Percentiles rank a stretch among this genome's conserved stretches.
Conservation (phyloP, 2,888 invertebrate species). For the Hirudinaria manillensis region DNA sequence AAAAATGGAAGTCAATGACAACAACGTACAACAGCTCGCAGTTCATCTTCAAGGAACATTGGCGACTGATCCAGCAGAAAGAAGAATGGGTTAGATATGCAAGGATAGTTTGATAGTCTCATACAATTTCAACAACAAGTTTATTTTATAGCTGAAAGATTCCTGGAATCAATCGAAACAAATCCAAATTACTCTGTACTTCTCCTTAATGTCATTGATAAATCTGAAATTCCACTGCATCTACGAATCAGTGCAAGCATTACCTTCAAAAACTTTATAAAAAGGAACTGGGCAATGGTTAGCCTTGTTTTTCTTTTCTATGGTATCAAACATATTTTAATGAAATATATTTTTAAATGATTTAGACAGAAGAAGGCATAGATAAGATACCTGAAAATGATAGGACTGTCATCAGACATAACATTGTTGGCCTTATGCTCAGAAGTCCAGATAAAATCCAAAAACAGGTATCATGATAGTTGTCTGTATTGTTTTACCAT, state of each 20-base stretch:
- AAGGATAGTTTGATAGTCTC: not conserved
- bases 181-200: conserved; percentile 85
- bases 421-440: conserved; percentile 86
- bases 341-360: not conserved
- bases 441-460: conserved; percentile 83
- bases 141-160: conserved; percentile 68
- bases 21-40: conserved; percentile 70
- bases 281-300: conserved; percentile 75
- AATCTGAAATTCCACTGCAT: conserved; percentile 65
- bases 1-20: conserved; percentile 81
- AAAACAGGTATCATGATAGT: conserved; percentile 63
- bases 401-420: conserved; percentile 71
- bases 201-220: conserved; percentile 77
- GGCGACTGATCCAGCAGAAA: conserved; percentile 71
- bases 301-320: conserved; percentile 29
- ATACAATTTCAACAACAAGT: not conserved
- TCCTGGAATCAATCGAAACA: conserved; percentile 78
- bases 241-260: conserved; percentile 84
- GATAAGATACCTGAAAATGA: conserved; percentile 77
- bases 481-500: not conserved
- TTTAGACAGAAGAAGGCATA: conserved; percentile 66
- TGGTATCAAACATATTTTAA: not conserved
- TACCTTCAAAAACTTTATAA: conserved; percentile 91
- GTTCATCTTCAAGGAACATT: conserved; percentile 73
- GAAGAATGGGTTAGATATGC: conserved; percentile 67